Base-by-base conservation (phyloP, 2,888 invertebrate species). In the Synanthedon vespiformis region DNA sequence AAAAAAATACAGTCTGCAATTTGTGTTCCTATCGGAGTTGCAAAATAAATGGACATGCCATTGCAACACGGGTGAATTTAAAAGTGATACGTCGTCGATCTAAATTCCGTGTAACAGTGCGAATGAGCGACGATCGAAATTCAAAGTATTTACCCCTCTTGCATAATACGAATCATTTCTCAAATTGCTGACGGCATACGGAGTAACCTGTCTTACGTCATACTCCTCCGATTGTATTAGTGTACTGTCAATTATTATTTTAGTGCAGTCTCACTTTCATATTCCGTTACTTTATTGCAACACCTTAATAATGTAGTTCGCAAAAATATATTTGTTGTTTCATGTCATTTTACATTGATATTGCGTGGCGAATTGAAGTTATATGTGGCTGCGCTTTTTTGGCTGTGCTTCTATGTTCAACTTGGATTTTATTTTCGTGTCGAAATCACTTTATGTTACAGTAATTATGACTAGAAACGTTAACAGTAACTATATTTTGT, bases 331-430 rank as follows among this genome's bases (percentile, higher is more conserved):
- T 40, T 34, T 14, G 12, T 44, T 44, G 6, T 14, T 44, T 6
- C 14, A 18, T 13, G 58, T 60, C 51, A 41, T 55, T 54, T 59
- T 55, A 56, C n/a, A 41, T 52, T 59, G 58, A 58, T 58, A 59
- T 59, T 65, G 74, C 75, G 62, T 60, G 53, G 76, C 76, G 76
- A 74, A 70, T 64, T 65, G 53, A 60, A 64, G 62, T 58, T 54
- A 60, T 54, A 60, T 64, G 63, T 58, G 64, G 70, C 67, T 67
- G 56, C 57, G 72, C 65, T 53, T 58, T 65, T 63, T 61, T 34
- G 5, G 34, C 34, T 34, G 34, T 34, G 34, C 34, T 34, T 34
- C 34, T 34, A 10, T 34, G 34, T 34, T 34, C 34, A 34, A 34
- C 34, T 34, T 34, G 34, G 34, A 34, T 34, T 34, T 34, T 34